Evolutionary conservation across 2,797 vertebrate genomes (phyloP).

Genomic region (Salarias fasciatus): DNA sequence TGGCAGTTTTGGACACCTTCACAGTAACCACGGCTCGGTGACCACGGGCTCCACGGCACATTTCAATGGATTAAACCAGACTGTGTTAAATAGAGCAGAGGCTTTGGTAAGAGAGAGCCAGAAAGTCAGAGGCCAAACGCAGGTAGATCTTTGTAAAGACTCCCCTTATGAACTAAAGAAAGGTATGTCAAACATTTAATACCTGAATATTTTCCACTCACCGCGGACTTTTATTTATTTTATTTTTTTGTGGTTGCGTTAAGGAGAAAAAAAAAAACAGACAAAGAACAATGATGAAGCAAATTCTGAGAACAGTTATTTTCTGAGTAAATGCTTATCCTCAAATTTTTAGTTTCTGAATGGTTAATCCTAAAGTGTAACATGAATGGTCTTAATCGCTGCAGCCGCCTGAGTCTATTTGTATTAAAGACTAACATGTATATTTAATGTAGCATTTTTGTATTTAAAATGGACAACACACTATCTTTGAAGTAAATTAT

Average conservation of each 20-base stretch:
- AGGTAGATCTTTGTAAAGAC: constrained; percentile 98
- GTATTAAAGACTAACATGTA: constrained; percentile 99
- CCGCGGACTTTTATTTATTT: constrained; percentile 88
- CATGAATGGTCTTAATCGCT: constrained; percentile 91
- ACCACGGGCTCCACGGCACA: constrained; percentile 85
- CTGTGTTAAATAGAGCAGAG: constrained; percentile 96
- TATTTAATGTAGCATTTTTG: constrained; percentile 99
- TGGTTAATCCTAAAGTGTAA: constrained; percentile 87
- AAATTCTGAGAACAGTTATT: constrained; percentile 83
- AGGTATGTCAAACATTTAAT: constrained; percentile 99
- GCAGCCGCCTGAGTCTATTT: constrained; percentile 91
- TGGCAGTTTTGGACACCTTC: constrained; percentile 94
- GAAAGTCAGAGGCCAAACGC: constrained; percentile 92
- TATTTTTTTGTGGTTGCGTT: constrained; percentile 86
- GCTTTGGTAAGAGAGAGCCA: constrained; percentile 93
- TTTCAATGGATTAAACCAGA: constrained; percentile 99
- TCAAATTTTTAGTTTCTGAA: constrained; percentile 90
- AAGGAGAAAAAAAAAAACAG: constrained; percentile 65
- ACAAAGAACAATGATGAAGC: constrained; percentile 71
- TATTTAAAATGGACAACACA: constrained; percentile 99
- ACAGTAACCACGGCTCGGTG: constrained; percentile 87
- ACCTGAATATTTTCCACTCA: constrained; percentile 83
- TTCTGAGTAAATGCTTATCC: constrained; percentile 86
- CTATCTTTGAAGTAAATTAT: constrained; percentile 99
- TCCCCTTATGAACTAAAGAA: constrained; percentile 98